A percentile compares a stretch with the other conserved stretches of the same genome.
Evolutionary conservation across 2,797 vertebrate species (phyloP).

Genomic region (Phoeniculus purpureus): DNA sequence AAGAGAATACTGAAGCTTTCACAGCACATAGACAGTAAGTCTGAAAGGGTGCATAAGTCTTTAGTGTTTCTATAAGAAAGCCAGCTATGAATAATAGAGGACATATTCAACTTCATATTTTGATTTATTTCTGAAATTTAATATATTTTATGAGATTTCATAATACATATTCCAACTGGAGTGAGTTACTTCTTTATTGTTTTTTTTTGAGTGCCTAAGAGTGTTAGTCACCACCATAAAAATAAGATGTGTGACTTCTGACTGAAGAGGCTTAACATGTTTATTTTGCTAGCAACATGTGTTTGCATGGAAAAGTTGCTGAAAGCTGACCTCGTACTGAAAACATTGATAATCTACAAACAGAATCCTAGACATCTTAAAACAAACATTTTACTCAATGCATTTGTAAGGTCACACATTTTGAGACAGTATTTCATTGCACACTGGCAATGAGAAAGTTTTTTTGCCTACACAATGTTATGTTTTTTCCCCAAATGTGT

Average conservation of each 20-base stretch:
- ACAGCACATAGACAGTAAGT: background rate
- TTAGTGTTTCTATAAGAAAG: slow-evolving; percentile 15
- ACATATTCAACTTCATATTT: background rate
- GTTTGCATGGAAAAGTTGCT: background rate
- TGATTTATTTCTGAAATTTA: slow-evolving; percentile 10
- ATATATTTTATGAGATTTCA: background rate
- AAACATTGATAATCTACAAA: slow-evolving; percentile 14
- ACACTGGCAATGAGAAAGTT: background rate
- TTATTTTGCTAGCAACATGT: slow-evolving; percentile 16
- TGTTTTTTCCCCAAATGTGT: background rate
- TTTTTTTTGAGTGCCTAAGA: background rate
- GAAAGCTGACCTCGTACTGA: slow-evolving; percentile 10
- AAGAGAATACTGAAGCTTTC: background rate
- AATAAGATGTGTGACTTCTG: slow-evolving; percentile 12
- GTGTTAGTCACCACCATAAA: slow-evolving; percentile 23
- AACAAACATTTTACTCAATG: background rate
- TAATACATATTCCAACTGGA: background rate
- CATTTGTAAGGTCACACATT: background rate
- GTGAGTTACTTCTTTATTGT: background rate
- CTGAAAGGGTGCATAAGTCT: background rate
- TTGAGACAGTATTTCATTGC: background rate
- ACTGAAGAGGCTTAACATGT: background rate
- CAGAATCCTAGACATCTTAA: background rate
- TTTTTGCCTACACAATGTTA: background rate
- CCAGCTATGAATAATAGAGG: background rate